Conservation (phyloP, 1,140 invertebrate species). For the Zaprionus taronus region DNA sequence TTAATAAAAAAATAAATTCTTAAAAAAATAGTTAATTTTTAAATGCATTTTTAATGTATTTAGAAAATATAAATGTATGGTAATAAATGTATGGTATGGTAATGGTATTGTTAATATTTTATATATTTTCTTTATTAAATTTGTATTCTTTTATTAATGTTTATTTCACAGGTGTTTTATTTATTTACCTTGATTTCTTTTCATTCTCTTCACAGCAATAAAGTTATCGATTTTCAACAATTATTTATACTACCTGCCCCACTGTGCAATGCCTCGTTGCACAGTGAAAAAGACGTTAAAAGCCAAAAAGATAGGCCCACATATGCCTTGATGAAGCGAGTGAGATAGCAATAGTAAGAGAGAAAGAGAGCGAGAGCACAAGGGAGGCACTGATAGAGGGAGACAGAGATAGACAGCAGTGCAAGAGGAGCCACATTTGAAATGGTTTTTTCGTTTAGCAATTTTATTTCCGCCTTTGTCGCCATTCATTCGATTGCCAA, state of each 20-base stretch:
- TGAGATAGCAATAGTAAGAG: background rate
- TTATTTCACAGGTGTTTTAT: no score
- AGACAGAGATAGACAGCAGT: slow-evolving; percentile 3
- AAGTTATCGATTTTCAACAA: background rate
- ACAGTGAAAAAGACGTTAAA: slow-evolving; percentile 61
- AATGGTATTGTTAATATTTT: no score
- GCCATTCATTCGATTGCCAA: slow-evolving; percentile 78
- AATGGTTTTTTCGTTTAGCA: slow-evolving; percentile 75
- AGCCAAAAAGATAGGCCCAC: slow-evolving; percentile 62
- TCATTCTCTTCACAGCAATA: background rate
- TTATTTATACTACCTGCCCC: slow-evolving; percentile 16
- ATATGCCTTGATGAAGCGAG: slow-evolving; percentile 28
- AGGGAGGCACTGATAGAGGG: background rate
- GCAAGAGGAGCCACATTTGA: slow-evolving; percentile 38
- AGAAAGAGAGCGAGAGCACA: background rate
- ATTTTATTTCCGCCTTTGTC: slow-evolving; percentile 81
- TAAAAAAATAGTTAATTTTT: no score
- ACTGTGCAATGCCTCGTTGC: slow-evolving; percentile 45
- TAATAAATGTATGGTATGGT: no score
- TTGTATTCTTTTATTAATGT: no score
- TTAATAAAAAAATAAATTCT: background rate
- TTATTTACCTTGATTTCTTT: background rate
- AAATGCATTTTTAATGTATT: no score
- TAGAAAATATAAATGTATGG: no score
- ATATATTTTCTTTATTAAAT: background rate